These are phyloP conservation scores for Neolamprologus tretocephalus DNA, from an alignment of 2,113 vertebrate species.

Conservation along the genomic window DNA sequence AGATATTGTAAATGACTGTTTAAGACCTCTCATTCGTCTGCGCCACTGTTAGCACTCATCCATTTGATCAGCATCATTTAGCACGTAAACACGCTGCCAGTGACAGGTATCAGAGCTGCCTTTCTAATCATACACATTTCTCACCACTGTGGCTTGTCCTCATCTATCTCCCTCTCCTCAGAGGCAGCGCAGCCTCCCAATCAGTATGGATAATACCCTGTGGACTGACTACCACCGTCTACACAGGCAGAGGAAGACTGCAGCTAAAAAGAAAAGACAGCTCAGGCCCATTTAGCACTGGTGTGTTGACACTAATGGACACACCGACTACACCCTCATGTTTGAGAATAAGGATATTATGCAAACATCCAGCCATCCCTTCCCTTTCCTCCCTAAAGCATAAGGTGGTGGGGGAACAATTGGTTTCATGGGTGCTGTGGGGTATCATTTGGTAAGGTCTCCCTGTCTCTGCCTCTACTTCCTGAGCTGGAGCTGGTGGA, in stretches of 20 bases:
- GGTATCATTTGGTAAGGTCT: constrained; percentile 54
- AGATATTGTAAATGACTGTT: constrained; percentile 44
- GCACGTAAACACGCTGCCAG: constrained; percentile 60
- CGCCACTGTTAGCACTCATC: constrained; percentile 35
- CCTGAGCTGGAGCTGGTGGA: constrained; percentile 51
- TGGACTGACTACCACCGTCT: constrained; percentile 61
- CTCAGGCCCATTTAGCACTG: constrained; percentile 50
- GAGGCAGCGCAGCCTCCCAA: constrained; percentile 58
- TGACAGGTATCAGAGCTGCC: constrained; percentile 64
- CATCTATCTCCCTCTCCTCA: constrained; percentile 64
- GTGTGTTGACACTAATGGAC: constrained; percentile 63
- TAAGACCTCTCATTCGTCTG: constrained; percentile 43
- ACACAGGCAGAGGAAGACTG: constrained; percentile 42
- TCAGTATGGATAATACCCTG: constrained; percentile 70
- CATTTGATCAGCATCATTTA: constrained; percentile 63
- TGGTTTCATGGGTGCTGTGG: constrained; percentile 60
- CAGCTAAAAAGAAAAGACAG: constrained; percentile 53
- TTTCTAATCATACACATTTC: constrained; percentile 61
- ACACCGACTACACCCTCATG: constrained; percentile 58
- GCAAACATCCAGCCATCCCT: constrained; percentile 45
- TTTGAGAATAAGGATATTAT: constrained; percentile 66
- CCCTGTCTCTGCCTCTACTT: constrained; percentile 44
- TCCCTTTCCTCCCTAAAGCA: constrained; percentile 36
- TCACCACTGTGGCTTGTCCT: constrained; percentile 44
- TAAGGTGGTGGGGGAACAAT: constrained; percentile 45